These are phyloP conservation scores for Labroides dimidiatus DNA, from an alignment of 2,797 vertebrate genomes.

Conservation along the genomic window DNA sequence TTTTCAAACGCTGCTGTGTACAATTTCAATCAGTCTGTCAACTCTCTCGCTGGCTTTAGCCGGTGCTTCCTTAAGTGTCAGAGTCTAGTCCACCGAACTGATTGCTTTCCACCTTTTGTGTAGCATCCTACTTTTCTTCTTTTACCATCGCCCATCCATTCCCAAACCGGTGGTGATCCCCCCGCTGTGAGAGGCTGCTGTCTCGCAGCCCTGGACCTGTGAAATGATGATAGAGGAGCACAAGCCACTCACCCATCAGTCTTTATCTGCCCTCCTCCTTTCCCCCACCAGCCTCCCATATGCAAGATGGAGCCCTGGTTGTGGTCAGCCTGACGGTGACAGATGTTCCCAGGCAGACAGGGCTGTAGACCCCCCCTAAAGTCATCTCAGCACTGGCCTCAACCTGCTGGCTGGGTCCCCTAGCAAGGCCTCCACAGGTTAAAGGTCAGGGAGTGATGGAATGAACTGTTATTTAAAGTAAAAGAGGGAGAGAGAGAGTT, in stretches of 20 bases:
- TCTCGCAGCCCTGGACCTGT: conserved; percentile 74
- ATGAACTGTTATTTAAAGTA: conserved; percentile 11
- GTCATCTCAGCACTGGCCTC: conserved; percentile 72
- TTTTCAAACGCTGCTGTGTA: conserved; percentile 56
- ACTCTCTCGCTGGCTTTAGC: conserved; percentile 50
- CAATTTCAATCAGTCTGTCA: conserved; percentile 60
- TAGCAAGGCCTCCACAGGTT: conserved; percentile 56
- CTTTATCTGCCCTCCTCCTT: conserved; percentile 73
- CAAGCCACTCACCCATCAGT: conserved; percentile 78
- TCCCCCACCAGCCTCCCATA: conserved; percentile 37
- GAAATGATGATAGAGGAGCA: conserved; percentile 86
- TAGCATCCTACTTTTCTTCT: conserved; percentile 65
- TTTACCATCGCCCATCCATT: conserved; percentile 62
- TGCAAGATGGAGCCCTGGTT: conserved; percentile 60
- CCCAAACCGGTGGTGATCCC: conserved; percentile 64
- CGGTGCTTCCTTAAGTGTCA: conserved; percentile 48
- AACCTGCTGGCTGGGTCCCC: conserved; percentile 65
- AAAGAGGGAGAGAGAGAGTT: conserved; percentile 12
- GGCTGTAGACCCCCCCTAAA: conserved; percentile 64
- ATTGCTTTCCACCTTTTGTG: conserved; percentile 59
- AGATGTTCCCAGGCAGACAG: conserved; percentile 66
- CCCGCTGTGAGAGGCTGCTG: conserved; percentile 74
- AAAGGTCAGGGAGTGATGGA: conserved; percentile 60
- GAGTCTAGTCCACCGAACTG: conserved; percentile 47
- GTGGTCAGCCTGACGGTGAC: conserved; percentile 78